These are phyloP conservation scores for Mastomys coucha DNA, from an alignment of 2,113 vertebrate species.

Conservation along the genomic window DNA sequence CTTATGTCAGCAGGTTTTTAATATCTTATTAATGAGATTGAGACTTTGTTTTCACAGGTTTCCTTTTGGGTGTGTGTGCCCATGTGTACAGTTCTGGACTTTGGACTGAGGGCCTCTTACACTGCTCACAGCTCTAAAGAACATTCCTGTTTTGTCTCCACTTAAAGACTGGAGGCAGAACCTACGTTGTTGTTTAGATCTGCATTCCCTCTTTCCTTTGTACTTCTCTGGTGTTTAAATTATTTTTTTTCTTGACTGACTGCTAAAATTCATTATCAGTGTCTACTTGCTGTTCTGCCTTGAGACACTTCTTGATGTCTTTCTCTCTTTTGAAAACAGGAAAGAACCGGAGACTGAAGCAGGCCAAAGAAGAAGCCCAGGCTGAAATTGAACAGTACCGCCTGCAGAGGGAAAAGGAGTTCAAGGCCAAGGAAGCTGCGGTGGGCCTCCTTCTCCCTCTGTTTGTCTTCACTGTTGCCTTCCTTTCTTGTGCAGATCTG, in stretches of 20 bases:
- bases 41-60: constrained; percentile 24
- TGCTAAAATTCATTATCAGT: constrained; percentile 36
- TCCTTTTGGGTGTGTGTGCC: background rate
- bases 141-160: background rate
- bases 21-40: background rate
- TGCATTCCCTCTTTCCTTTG: background rate
- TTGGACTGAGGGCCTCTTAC: background rate
- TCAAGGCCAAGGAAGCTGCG: constrained; percentile 97
- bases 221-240: background rate
- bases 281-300: constrained; percentile 40
- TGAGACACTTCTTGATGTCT: constrained; percentile 45
- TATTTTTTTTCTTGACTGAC: background rate
- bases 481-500: background rate
- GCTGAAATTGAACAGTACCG: constrained; percentile 99
- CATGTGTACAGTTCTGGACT: background rate
- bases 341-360: constrained; percentile 97
- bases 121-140: background rate
- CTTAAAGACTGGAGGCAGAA: background rate
- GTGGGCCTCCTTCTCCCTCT: constrained; percentile 84
- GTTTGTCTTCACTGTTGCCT: background rate
- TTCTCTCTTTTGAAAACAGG: constrained; percentile 85
- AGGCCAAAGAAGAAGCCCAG: constrained; percentile 99
- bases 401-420: constrained; percentile 97
- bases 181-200: background rate
- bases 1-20: background rate